These are phyloP conservation scores for Nudaria mundana DNA, from an alignment of 2,888 invertebrate species.

Conservation along the genomic window DNA sequence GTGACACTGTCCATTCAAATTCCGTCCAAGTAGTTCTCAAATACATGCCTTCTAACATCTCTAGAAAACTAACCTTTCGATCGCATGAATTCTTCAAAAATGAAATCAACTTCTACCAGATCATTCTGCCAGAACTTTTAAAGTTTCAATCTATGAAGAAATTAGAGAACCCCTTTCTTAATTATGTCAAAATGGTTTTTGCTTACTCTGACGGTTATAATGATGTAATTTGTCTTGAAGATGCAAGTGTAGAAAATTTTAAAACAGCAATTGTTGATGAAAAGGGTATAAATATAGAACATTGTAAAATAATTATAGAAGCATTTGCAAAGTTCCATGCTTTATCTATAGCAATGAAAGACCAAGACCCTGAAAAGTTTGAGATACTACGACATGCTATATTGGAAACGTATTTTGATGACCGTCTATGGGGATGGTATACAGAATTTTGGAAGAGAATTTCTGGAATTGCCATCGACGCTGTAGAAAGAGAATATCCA, in stretches of 20 bases:
- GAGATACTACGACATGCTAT: slow-evolving; percentile 54
- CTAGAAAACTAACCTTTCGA: slow-evolving; percentile 83
- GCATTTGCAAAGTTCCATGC: slow-evolving; percentile 82
- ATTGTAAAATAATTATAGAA: slow-evolving; percentile 72
- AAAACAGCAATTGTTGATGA: slow-evolving; percentile 61
- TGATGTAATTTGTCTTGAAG: slow-evolving; percentile 81
- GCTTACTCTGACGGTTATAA: slow-evolving; percentile 74
- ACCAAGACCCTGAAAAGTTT: slow-evolving; percentile 76
- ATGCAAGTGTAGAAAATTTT: slow-evolving; percentile 69
- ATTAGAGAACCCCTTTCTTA: slow-evolving; percentile 69
- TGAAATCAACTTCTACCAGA: slow-evolving; percentile 84
- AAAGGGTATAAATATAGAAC: slow-evolving; percentile 73
- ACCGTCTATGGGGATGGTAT: slow-evolving; percentile 81
- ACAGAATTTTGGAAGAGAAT: slow-evolving; percentile 73
- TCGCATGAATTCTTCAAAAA: slow-evolving; percentile 86
- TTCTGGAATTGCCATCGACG: slow-evolving; percentile 80
- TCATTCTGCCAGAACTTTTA: slow-evolving; percentile 68
- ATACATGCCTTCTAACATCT: slow-evolving; percentile 84
- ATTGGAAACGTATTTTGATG: slow-evolving; percentile 82
- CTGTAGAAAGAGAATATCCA: slow-evolving; percentile 83
- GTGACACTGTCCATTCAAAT: slow-evolving; percentile 38
- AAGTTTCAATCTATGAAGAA: slow-evolving; percentile 63
- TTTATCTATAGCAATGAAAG: slow-evolving; percentile 80
- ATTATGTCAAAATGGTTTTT: slow-evolving; percentile 71
- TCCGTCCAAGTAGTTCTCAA: slow-evolving; percentile 83